A percentile compares a stretch with the other conserved stretches of the same genome.
phyloP scores from a whole-genome alignment of 2,113 vertebrate genomes.

The Psettodes erumei region DNA sequence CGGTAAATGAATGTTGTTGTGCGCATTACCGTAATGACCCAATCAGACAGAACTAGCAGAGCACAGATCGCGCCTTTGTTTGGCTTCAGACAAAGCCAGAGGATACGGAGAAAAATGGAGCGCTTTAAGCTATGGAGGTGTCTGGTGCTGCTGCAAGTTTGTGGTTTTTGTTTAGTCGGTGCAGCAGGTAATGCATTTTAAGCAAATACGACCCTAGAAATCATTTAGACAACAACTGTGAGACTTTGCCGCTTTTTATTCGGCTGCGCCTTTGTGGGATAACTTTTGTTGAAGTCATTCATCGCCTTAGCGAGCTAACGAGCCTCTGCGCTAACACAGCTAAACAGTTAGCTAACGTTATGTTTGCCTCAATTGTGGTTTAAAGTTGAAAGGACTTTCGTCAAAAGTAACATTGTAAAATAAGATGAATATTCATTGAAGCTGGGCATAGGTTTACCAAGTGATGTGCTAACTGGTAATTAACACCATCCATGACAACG shows the following conservation, averaged over 20 bases:
- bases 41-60: conserved; percentile 64
- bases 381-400: neutral
- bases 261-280: neutral
- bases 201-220: neutral
- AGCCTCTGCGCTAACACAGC: conserved; percentile 12
- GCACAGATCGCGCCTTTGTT: conserved; percentile 47
- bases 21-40: conserved; percentile 35
- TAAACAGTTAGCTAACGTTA: neutral
- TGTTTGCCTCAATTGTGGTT: neutral
- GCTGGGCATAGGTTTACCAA: neutral
- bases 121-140: conserved; percentile 29
- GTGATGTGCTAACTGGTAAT: neutral
- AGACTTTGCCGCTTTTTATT: neutral
- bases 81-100: conserved; percentile 47
- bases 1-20: conserved; percentile 12
- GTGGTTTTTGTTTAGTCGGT: conserved; percentile 1
- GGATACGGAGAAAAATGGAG: conserved; percentile 71
- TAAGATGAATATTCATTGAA: neutral
- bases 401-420: neutral
- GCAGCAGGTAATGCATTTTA: conserved; percentile 51
- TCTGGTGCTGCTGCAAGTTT: conserved; percentile 42
- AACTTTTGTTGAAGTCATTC: conserved; percentile 50
- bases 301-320: conserved; percentile 44
- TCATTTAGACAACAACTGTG: accelerated
- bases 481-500: neutral